Percentiles rank a stretch among this genome's conserved stretches.
phyloP scores from a whole-genome alignment of 2,888 invertebrate species.

The Agrenia bidenticulata region DNA sequence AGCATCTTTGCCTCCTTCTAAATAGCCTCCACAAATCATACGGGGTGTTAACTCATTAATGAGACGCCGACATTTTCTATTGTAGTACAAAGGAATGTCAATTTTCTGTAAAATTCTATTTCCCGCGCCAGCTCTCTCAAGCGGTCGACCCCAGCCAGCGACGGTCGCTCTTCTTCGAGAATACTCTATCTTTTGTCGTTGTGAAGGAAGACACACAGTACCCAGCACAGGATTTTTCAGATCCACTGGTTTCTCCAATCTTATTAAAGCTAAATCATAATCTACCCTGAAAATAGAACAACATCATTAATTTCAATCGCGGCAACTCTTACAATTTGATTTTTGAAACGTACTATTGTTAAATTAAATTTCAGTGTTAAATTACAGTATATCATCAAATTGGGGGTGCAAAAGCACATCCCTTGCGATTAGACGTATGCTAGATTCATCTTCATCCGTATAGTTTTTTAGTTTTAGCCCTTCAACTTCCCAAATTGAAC shows the following conservation, averaged over 20 bases:
- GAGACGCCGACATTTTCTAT: too few species aligned
- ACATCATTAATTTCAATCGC: conserved; percentile 11
- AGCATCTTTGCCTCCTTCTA: neutral
- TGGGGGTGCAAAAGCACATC: conserved; percentile 24
- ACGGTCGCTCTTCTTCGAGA: conserved; percentile 5
- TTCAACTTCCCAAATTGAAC: neutral
- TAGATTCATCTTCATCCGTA: conserved; percentile 21
- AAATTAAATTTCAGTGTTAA: neutral
- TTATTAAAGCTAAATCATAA: conserved; percentile 20
- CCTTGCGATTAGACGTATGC: conserved; percentile 9
- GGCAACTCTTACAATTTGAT: too few species aligned
- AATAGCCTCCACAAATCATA: neutral
- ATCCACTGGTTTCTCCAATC: conserved; percentile 13
- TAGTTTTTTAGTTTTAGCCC: neutral
- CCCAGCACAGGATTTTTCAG: neutral
- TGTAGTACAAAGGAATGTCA: neutral
- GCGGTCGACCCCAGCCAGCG: conserved; percentile 22
- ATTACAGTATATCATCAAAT: neutral
- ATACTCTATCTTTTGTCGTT: conserved; percentile 3
- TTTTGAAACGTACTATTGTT: neutral
- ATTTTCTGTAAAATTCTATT: neutral
- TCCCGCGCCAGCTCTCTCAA: neutral
- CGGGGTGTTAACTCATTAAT: neutral
- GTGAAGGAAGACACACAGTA: conserved; percentile 10
- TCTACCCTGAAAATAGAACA: conserved; percentile 1